Conservation (phyloP, 1,140 invertebrate species). For the Macrotrachela quadricornifera region DNA sequence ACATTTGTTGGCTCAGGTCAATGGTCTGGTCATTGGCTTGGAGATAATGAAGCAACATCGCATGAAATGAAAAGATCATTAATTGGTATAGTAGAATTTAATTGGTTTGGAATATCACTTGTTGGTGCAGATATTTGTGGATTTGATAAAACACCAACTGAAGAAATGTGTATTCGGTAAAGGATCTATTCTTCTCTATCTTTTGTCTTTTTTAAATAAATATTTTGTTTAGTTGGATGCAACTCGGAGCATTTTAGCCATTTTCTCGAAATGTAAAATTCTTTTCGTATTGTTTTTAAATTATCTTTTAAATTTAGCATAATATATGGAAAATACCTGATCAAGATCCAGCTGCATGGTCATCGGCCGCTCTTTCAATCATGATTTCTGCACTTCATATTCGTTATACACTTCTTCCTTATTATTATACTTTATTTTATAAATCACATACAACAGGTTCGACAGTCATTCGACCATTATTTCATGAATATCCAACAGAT, state of each 20-base stretch:
- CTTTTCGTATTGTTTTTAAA: too few relatives aligned
- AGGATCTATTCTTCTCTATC: too few relatives aligned
- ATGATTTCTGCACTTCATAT: constrained; percentile 40
- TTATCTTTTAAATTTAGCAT: too few relatives aligned
- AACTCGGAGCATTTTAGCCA: too few relatives aligned
- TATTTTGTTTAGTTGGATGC: too few relatives aligned
- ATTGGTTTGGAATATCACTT: constrained; percentile 31
- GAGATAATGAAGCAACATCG: constrained; percentile 31
- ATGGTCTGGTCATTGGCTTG: constrained; percentile 73
- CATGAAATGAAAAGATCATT: constrained; percentile 24
- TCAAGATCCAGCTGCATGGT: constrained; percentile 16
- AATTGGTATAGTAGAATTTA: constrained; percentile 7
- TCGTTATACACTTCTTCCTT: constrained; percentile 53
- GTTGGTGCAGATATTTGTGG: constrained; percentile 76
- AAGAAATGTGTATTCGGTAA: constrained; percentile 36
- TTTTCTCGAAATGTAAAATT: too few relatives aligned
- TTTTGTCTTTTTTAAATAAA: too few relatives aligned
- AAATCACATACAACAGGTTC: constrained; percentile 44
- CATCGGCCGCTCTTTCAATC: constrained; percentile 32
- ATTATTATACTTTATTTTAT: constrained; percentile 58
- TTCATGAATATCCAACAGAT: constrained; percentile 35
- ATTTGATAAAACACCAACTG: constrained; percentile 52
- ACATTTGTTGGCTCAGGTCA: constrained; percentile 55
- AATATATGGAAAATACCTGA: too few relatives aligned
- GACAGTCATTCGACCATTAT: constrained; percentile 52